Conservation (phyloP, 2,113 vertebrate species). For the Tetrao urogallus region DNA sequence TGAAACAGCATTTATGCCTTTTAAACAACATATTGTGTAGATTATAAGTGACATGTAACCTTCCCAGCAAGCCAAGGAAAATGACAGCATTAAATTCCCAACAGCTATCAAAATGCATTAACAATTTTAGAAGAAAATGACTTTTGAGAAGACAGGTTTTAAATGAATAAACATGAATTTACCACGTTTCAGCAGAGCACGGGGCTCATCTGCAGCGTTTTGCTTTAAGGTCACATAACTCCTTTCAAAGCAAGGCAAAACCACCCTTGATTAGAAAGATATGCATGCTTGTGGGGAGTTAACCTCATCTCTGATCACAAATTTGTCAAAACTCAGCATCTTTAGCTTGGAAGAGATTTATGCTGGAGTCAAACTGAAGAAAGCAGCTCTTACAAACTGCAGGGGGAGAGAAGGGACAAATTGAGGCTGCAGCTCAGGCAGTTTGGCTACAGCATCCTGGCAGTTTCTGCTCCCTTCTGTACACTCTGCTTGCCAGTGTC, state of each 20-base stretch:
- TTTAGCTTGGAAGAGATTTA: constrained; percentile 27
- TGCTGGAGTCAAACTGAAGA: neutral
- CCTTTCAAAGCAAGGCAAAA: neutral
- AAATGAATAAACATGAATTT: constrained; percentile 35
- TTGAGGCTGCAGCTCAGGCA: neutral
- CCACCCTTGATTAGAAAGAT: neutral
- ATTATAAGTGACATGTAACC: constrained; percentile 39
- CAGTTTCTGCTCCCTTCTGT: neutral
- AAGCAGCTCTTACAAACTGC: neutral
- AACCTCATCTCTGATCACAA: constrained; percentile 14
- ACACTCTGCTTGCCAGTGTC: neutral
- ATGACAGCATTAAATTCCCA: constrained; percentile 35
- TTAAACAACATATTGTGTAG: constrained; percentile 28
- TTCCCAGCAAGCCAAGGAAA: constrained; percentile 17
- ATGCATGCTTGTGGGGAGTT: neutral
- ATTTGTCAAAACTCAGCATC: constrained; percentile 12
- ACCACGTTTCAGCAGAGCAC: neutral
- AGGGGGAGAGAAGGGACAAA: neutral
- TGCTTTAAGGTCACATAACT: neutral
- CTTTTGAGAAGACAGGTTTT: constrained; percentile 19
- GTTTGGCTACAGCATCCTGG: neutral
- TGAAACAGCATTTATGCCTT: constrained; percentile 40
- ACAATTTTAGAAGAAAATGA: constrained; percentile 9
- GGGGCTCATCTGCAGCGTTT: neutral
- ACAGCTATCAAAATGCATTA: constrained; percentile 29